phyloP scores from a whole-genome alignment of 2,888 invertebrate genomes.

The Hecatera dysodea region DNA sequence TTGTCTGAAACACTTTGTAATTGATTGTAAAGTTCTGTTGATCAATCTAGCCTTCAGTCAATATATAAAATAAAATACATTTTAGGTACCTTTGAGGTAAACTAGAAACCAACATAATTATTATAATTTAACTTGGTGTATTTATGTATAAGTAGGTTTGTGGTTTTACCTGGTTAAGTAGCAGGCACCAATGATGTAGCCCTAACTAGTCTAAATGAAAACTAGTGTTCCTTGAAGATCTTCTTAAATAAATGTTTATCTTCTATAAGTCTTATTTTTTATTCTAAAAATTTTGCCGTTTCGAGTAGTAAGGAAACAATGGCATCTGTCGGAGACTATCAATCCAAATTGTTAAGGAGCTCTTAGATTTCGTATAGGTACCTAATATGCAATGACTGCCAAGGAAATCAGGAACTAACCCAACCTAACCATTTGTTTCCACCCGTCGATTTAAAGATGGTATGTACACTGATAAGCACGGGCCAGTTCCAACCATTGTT shows the following conservation, averaged over 20 bases:
- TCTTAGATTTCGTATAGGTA: too few relatives aligned
- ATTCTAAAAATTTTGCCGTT: too few relatives aligned
- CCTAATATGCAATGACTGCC: too few relatives aligned
- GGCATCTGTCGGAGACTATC: too few relatives aligned
- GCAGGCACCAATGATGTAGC: conserved; percentile 10
- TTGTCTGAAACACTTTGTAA: background rate
- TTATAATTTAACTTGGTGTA: conserved; percentile 18
- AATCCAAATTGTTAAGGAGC: too few relatives aligned
- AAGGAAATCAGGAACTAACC: too few relatives aligned
- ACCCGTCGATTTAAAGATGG: too few relatives aligned
- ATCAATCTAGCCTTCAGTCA: background rate
- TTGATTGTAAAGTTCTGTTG: background rate
- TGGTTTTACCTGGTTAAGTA: conserved; percentile 24
- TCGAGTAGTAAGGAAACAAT: too few relatives aligned
- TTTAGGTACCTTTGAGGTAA: conserved; percentile 20
- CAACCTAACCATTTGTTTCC: too few relatives aligned
- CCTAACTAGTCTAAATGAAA: conserved; percentile 28
- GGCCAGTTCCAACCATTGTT: too few relatives aligned
- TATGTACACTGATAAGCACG: too few relatives aligned
- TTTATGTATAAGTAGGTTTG: conserved; percentile 14
- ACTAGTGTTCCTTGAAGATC: conserved; percentile 24
- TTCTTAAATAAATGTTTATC: conserved; percentile 49
- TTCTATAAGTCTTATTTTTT: background rate
- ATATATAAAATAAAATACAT: conserved; percentile 6
- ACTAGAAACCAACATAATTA: conserved; percentile 12